These are phyloP conservation scores for Boleophthalmus pectinirostris DNA, from an alignment of 2,113 vertebrate species.

Conservation along the genomic window DNA sequence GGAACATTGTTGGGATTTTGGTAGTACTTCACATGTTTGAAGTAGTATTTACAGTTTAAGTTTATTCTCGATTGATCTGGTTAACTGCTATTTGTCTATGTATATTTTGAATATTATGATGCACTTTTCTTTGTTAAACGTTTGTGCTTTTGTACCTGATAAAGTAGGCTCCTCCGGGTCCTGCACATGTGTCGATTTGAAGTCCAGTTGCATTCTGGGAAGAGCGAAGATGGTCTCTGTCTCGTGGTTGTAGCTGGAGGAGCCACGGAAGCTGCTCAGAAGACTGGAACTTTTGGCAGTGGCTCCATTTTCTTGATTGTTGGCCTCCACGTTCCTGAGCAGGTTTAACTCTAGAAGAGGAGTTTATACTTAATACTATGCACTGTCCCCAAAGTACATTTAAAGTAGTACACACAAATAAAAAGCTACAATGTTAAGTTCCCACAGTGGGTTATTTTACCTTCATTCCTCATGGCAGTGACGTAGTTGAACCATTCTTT, in stretches of 20 bases:
- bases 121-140: background rate
- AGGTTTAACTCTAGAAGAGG: constrained; percentile 86
- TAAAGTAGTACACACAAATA: constrained; percentile 15
- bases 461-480: constrained; percentile 97
- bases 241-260: constrained; percentile 96
- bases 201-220: constrained; percentile 97
- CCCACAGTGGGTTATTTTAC: constrained; percentile 59
- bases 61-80: too few species aligned
- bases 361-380: constrained; percentile 24
- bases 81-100: too few species aligned
- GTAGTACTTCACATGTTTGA: background rate
- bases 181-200: constrained; percentile 96
- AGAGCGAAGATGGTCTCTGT: constrained; percentile 98
- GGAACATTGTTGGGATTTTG: background rate
- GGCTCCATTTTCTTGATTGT: constrained; percentile 85
- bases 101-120: background rate
- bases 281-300: constrained; percentile 90
- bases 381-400: constrained; percentile 34
- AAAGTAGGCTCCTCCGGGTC: constrained; percentile 92
- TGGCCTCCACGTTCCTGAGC: constrained; percentile 93
- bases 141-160: constrained; percentile 71
- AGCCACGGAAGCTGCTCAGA: constrained; percentile 89
- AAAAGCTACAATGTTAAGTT: background rate
- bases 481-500: constrained; percentile 99
- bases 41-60: too few species aligned